These are phyloP conservation scores for Amphiprion percula DNA, from an alignment of 2,113 vertebrate genomes.

Conservation along the genomic window DNA sequence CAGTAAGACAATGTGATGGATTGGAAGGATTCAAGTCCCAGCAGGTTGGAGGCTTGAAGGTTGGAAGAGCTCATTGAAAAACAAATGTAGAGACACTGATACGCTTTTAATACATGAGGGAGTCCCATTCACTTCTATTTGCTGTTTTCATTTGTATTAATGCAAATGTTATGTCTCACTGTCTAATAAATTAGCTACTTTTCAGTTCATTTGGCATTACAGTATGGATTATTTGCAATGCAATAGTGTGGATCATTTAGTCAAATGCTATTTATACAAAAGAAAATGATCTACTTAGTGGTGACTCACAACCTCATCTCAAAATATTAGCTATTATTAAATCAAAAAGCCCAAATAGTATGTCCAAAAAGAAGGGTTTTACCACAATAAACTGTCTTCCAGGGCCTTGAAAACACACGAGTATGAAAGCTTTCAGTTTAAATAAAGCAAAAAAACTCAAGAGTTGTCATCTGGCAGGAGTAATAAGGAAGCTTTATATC, in stretches of 20 bases:
- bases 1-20: conserved; percentile 40
- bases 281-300: too few species aligned
- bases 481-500: not conserved
- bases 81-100: not conserved
- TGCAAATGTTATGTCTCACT: too few species aligned
- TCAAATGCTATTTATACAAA: too few species aligned
- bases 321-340: not conserved
- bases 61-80: not conserved
- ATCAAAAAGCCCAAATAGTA: too few species aligned
- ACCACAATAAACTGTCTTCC: not conserved
- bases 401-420: not conserved
- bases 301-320: not conserved
- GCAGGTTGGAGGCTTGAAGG: conserved; percentile 12
- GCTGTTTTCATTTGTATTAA: too few species aligned
- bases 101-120: not conserved
- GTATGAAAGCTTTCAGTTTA: not conserved
- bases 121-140: too few species aligned
- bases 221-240: too few species aligned
- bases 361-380: too few species aligned
- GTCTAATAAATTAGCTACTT: too few species aligned
- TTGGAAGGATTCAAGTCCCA: conserved; percentile 41
- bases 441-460: not conserved
- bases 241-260: too few species aligned
- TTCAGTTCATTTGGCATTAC: too few species aligned
- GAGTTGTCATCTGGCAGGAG: not conserved